Conservation (phyloP, 2,113 vertebrate genomes). For the Chaetodon trifascialis region DNA sequence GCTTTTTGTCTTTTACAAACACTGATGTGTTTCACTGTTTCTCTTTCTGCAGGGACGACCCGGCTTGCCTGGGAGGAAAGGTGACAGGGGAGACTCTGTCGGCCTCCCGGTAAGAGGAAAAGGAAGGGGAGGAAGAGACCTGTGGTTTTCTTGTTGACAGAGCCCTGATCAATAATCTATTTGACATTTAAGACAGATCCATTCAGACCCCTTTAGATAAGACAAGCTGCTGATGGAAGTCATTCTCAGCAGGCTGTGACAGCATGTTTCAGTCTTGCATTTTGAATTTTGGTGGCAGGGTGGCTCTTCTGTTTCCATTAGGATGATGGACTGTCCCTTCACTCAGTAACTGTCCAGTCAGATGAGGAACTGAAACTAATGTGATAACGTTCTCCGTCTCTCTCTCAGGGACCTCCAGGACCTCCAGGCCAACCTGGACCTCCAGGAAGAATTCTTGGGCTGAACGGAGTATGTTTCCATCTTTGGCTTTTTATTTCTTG, state of each 20-base stretch:
- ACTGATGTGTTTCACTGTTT: not conserved
- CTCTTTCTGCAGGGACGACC: conserved; percentile 88
- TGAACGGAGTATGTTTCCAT: conserved; percentile 91
- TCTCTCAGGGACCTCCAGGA: conserved; percentile 88
- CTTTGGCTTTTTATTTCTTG: not conserved
- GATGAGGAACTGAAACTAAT: no score
- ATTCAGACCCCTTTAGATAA: not conserved
- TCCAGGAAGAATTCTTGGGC: conserved; percentile 87
- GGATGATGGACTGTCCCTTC: not conserved
- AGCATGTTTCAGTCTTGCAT: not conserved
- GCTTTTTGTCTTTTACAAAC: not conserved
- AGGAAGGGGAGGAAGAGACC: not conserved
- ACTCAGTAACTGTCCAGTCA: not conserved
- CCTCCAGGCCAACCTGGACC: conserved; percentile 89
- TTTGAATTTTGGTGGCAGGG: not conserved
- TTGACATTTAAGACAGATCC: not conserved
- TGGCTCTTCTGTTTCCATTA: not conserved
- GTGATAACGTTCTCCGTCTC: no score
- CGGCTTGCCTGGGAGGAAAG: conserved; percentile 89
- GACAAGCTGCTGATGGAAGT: not conserved
- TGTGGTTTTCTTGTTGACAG: not conserved
- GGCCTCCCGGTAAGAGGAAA: conserved; percentile 83
- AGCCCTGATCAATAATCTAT: not conserved
- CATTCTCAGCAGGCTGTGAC: not conserved
- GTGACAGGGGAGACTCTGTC: conserved; percentile 88